Base-by-base conservation (phyloP, 2,888 invertebrate species). In the Ophioninae sp. region DNA sequence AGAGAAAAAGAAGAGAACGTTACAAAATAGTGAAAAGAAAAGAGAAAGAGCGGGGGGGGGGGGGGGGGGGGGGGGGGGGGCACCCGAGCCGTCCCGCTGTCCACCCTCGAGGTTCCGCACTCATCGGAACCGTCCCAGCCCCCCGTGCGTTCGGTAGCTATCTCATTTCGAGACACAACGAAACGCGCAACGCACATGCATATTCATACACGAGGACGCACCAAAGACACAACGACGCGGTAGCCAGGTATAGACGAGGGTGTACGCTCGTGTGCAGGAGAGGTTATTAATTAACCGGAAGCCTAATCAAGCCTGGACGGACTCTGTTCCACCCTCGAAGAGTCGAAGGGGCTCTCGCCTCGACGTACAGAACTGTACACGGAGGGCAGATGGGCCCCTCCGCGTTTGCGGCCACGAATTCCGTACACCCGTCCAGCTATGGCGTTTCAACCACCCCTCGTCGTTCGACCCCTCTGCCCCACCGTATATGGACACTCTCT, bases 251-350 rank as follows among this genome's bases (percentile, higher is more conserved):
- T 20, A 41, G 39, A 39, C 30, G 68, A 68, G 62, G 39, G 37
- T 65, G 10, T 57, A 89, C 73, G 85, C 79, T 87, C 91, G 91
- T 91, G 91, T 90, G 90, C 91, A 91, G 89, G 92, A 93, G 93
- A 93, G 93, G 93, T 93, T 94, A 94, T 94, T 94, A 94, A 94
- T 94, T 94, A 94, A 93, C 93, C 93, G 93, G 93, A 93, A 93
- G 93, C 93, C 94, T 94, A 94, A 94, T 94, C 94, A 94, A 94
- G 94, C 93, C 89, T 91, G 89, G 90, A 84, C 82, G 81, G 79
- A 62, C 79, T 76, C 56, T 61, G 79, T 69, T 56, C 37, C 59
- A 20, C 75, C 65, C 67, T 17, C 37, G 56, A 37, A 67, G 79
- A 68, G 72, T 79, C 83, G 83, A 76, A 79, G 82, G 79, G 83